Base-by-base conservation (phyloP, 2,113 vertebrate genomes). In the Herpetotheres cachinnans region DNA sequence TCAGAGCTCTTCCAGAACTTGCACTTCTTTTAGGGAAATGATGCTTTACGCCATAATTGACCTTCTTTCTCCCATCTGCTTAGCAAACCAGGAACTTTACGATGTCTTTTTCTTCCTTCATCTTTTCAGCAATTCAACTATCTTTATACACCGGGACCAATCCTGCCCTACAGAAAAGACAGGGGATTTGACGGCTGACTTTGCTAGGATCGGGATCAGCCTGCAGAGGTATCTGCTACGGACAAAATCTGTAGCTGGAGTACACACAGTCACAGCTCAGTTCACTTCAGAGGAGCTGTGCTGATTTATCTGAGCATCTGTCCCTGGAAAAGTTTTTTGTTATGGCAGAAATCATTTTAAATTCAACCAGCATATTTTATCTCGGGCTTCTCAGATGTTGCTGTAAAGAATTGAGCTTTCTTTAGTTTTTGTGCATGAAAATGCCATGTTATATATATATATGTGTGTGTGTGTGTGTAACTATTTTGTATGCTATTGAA, bases 21-120 rank as follows among this genome's bases (percentile, higher is more conserved):
- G 34, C 76, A 44, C 50, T 84, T 82, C 82, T 91, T 77, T 16
- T 30, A 46, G 77, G 83, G 89, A 90, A 95, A 93, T 74, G 83
- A 65, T 55, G 74, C 92, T 87, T 96, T 90, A 70, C 19, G 2
- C 81, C 86, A 9, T 86, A 96, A 93, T 88, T 82, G 69, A 30
- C 26, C 56, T 82, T 67, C 79, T 69, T 89, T 82, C 56, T 79
- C 82, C 89, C 85, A 92, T 92, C 92, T 94, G 92, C 77, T 93
- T 76, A 69, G 66, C 50, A 88, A 95, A 78, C 46, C 66, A 80
- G 66, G 44, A 92, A 72, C 58, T 92, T 93, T 62, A 85, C 2
- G 2, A 79, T 40, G 40, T 21, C 72, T 85, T 87, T 74, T 84
- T n/a, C 47, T 93, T 82, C 55, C 77, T 83, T 87, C 66, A 30